These are phyloP conservation scores for Spheniscus mendiculus DNA, from an alignment of 2,113 vertebrate genomes.

Conservation along the genomic window DNA sequence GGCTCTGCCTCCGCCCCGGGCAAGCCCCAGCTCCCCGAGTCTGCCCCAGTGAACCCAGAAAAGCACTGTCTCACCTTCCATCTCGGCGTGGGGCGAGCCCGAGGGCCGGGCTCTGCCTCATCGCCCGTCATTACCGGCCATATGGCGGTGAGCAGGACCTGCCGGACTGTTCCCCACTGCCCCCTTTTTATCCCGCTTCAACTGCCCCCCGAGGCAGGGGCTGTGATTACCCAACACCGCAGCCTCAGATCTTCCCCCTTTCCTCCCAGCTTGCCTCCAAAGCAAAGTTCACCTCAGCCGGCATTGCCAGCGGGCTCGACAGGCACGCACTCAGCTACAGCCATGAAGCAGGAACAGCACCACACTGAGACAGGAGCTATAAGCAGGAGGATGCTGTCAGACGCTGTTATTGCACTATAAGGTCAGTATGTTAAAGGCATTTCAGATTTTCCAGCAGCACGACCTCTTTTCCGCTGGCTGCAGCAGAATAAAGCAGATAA, in stretches of 20 bases:
- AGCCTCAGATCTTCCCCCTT: neutral
- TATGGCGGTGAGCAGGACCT: fast-evolving
- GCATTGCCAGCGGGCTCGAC: fast-evolving
- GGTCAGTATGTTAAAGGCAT: neutral
- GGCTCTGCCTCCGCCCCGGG: neutral
- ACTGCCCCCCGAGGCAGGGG: neutral
- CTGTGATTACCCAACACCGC: neutral
- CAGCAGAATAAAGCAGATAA: neutral
- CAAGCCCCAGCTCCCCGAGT: too few species aligned
- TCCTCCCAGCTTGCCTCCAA: neutral
- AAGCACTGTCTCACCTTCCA: neutral
- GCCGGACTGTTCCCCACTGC: neutral
- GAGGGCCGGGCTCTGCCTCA: fast-evolving
- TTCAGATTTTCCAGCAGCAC: fast-evolving
- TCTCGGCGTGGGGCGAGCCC: fast-evolving
- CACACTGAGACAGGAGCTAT: fast-evolving
- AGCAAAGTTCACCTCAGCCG: fast-evolving
- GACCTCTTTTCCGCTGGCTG: neutral
- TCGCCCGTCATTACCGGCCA: fast-evolving
- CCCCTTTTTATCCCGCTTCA: fast-evolving
- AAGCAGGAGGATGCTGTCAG: neutral
- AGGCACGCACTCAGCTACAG: fast-evolving
- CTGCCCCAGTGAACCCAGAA: fast-evolving
- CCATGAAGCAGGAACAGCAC: neutral
- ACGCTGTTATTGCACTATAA: fast-evolving